Evolutionary conservation across 1,140 invertebrate genomes (phyloP).

Genomic region (Eueides isabella): DNA sequence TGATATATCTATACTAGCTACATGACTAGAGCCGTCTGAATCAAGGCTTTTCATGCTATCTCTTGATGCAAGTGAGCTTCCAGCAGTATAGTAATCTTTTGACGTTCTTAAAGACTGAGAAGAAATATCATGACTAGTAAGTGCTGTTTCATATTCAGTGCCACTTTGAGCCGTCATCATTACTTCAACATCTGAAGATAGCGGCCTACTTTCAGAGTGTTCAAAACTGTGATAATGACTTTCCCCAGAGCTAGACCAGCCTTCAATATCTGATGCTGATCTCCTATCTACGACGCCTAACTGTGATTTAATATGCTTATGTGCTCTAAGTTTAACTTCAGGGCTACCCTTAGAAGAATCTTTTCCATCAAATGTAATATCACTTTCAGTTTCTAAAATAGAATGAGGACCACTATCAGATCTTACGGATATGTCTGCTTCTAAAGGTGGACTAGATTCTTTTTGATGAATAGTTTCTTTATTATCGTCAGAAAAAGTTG

Average conservation of each 20-base stretch:
- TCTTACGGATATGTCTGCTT: conserved; percentile 75
- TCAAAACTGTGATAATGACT: conserved; percentile 95
- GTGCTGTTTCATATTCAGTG: conserved; percentile 95
- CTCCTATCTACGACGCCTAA: conserved; percentile 83
- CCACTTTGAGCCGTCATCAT: conserved; percentile 85
- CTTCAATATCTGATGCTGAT: conserved; percentile 87
- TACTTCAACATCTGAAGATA: conserved; percentile 94
- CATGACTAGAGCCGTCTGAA: conserved; percentile 93
- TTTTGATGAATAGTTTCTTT: conserved; percentile 75
- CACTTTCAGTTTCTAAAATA: conserved; percentile 79
- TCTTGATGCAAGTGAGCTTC: conserved; percentile 91
- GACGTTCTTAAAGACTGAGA: conserved; percentile 86
- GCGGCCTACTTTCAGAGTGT: conserved; percentile 90
- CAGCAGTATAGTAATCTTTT: conserved; percentile 92
- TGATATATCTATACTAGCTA: conserved; percentile 93
- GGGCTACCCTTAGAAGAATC: conserved; percentile 76
- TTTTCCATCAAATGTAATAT: conserved; percentile 74
- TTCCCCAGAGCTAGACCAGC: conserved; percentile 93
- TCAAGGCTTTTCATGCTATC: conserved; percentile 95
- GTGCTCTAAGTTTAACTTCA: conserved; percentile 76
- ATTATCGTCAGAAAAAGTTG: conserved; percentile 71
- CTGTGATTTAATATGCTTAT: conserved; percentile 82
- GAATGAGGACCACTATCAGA: conserved; percentile 81
- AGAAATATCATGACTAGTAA: conserved; percentile 89
- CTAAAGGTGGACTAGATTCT: conserved; percentile 71